A percentile compares a stretch with the other conserved stretches of the same genome.
phyloP scores from a whole-genome alignment of 2,113 vertebrate species.

The Notothenia coriiceps region DNA sequence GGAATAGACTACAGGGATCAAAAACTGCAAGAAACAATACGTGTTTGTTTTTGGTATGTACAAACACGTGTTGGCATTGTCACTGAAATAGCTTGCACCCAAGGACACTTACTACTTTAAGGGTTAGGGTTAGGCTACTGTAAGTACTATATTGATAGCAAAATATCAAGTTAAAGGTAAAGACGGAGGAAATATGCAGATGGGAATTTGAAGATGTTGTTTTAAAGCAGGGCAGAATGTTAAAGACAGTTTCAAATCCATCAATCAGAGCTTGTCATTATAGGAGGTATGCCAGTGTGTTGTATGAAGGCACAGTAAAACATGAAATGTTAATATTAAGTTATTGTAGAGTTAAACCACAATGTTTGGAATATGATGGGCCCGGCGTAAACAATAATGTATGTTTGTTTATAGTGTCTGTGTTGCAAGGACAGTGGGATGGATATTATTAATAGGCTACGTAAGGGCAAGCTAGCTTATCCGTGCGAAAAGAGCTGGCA shows the following conservation, averaged over 20 bases:
- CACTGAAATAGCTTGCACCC: neutral
- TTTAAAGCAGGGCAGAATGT: neutral
- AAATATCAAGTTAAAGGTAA: neutral
- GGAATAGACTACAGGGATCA: neutral
- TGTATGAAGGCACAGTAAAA: neutral
- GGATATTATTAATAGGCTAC: constrained; percentile 51
- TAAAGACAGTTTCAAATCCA: neutral
- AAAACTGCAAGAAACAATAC: neutral
- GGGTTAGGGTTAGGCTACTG: too few relatives aligned
- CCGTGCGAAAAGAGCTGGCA: constrained; percentile 18
- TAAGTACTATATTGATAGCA: neutral
- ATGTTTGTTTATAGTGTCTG: neutral
- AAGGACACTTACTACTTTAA: neutral
- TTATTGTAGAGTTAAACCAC: neutral
- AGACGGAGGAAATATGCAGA: neutral
- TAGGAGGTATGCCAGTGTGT: neutral
- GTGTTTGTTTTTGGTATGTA: neutral
- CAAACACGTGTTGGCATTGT: neutral
- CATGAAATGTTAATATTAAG: neutral
- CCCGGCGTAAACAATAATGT: neutral
- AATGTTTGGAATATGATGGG: neutral
- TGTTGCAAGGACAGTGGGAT: neutral
- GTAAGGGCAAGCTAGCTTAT: constrained; percentile 52
- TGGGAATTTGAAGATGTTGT: neutral
- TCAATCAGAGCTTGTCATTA: neutral